Percentiles rank a stretch among this genome's conserved stretches.
These are phyloP conservation scores for Himalopsyche japonica DNA, from an alignment of 2,888 invertebrate species.

Conservation along the genomic window DNA sequence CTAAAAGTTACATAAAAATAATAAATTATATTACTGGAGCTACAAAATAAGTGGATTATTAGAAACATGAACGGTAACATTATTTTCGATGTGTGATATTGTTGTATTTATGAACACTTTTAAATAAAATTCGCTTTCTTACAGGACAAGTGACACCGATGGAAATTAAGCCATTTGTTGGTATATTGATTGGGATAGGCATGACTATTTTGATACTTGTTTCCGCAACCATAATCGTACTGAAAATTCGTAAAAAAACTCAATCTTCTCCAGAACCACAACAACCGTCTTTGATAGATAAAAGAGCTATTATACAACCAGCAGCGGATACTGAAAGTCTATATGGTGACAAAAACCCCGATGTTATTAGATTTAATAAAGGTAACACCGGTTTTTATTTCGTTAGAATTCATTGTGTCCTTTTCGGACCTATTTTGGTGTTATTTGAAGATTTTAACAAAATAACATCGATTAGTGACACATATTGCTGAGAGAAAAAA, in stretches of 20 bases:
- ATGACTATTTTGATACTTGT: constrained; percentile 19
- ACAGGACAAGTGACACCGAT: constrained; percentile 14
- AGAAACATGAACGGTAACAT: no score
- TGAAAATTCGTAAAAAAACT: constrained; percentile 11
- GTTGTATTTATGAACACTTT: no score
- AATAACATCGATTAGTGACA: no score
- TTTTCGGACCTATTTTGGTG: no score
- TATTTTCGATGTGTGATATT: no score
- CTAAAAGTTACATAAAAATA: no score
- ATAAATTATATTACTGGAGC: no score
- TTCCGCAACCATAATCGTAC: constrained; percentile 3
- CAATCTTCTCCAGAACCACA: constrained; percentile 16
- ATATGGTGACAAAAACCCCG: constrained; percentile 55
- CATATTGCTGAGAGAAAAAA: no score
- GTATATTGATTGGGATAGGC: constrained; percentile 22
- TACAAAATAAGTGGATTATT: no score
- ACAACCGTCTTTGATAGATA: constrained; percentile 23
- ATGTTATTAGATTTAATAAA: constrained; percentile 67
- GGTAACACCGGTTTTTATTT: constrained; percentile 47
- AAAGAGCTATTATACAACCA: constrained; percentile 16
- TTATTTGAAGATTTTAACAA: no score
- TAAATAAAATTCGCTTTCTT: background rate
- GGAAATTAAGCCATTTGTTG: constrained; percentile 19
- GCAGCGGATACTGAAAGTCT: constrained; percentile 35
- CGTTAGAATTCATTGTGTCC: no score